Evolutionary conservation across 2,113 vertebrate genomes (phyloP), one percentile per base, ranked within the genome.

Genomic region (Elgaria multicarinata): DNA sequence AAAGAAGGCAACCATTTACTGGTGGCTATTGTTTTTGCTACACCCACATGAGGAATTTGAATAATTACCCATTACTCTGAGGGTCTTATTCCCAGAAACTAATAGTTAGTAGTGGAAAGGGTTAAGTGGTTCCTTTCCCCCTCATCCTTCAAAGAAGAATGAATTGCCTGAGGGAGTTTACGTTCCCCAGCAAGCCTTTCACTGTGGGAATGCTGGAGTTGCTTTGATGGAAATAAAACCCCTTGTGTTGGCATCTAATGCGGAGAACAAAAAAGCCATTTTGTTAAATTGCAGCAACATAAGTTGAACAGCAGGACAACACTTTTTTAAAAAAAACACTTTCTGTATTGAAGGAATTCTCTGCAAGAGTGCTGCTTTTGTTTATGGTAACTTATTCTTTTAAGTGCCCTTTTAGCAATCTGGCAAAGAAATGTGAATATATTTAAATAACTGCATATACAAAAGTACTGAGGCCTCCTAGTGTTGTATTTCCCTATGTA

Each of bases 211-310:
- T 95, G 93, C 91, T 94, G 94, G 93, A 95, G 92, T 92, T 85
- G 89, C 95, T 95, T 92, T 14, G 0, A 94, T 95, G 94, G 93
- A 94, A 93, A 90, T 91, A 94, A 95, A 95, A 88, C 93, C 92
- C 94, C 92, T 95, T 95, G 86, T 95, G 95, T 95, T 91, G 83
- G 91, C 78, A 80, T 93, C 81, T 93, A 93, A 93, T 94, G 90
- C 90, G 55, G 87, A 93, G 95, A 93, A 96, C 94, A 96, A 96
- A 90, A 95, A 85, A 90, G 83, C 86, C 91, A 12, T 95, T 96
- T 95, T 96, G 92, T 95, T 94, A 90, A 94, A 94, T 94, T 94
- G 94, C 93, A 90, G 92, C 67, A 62, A 71, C 24, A 67, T 91
- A 88, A 87, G 67, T 87, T 77, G 83, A 93, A 91, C 90, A 93